Conservation (phyloP, 2,113 vertebrate species). For the Tauraco erythrolophus region DNA sequence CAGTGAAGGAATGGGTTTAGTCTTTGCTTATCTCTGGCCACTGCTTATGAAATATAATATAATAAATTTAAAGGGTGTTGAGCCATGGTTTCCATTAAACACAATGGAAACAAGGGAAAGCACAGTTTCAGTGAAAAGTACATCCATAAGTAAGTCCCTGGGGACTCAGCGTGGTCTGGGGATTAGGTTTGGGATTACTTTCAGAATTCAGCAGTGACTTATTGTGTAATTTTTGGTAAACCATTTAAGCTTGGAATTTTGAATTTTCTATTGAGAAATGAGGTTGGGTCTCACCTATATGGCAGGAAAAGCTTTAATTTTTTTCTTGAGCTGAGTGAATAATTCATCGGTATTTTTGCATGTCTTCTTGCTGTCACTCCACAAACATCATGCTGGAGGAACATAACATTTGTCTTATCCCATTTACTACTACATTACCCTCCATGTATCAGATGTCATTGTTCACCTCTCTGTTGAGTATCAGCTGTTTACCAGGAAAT, state of each 20-base stretch:
- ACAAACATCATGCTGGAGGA: background rate
- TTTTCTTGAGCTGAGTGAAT: conserved; percentile 8
- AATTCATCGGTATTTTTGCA: conserved; percentile 32
- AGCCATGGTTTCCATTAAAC: background rate
- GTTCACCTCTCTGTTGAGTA: conserved; percentile 46
- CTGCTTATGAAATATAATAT: background rate
- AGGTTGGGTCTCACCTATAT: background rate
- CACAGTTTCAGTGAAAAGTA: conserved; percentile 16
- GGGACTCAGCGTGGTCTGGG: background rate
- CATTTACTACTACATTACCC: conserved; percentile 24
- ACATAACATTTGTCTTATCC: conserved; percentile 21
- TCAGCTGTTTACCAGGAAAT: conserved; percentile 46
- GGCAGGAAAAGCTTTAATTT: conserved; percentile 21
- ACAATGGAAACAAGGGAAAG: background rate
- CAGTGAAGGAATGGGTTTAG: too few relatives aligned
- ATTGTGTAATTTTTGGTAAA: conserved; percentile 38
- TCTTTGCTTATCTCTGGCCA: background rate
- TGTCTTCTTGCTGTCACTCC: background rate
- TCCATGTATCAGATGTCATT: background rate
- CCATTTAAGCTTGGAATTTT: conserved; percentile 10
- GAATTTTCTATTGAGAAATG: background rate
- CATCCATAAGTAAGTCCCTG: background rate
- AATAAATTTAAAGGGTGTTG: background rate
- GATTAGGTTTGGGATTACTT: conserved; percentile 35
- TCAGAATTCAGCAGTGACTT: conserved; percentile 26